Base-by-base conservation (phyloP, 2,113 vertebrate species). In the Scomber japonicus region DNA sequence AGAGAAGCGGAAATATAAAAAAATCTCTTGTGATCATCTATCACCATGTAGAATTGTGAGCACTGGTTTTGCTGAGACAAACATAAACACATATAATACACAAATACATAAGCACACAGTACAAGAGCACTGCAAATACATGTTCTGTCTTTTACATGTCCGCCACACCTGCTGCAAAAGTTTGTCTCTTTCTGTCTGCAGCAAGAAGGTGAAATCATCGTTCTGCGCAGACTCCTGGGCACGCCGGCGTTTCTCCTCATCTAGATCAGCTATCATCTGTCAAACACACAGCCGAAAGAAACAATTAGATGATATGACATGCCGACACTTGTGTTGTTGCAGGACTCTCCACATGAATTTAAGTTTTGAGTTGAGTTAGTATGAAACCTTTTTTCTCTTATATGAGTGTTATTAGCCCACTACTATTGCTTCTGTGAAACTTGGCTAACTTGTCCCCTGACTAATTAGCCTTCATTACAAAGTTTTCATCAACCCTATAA, bases 251-350 rank as follows among this genome's bases (percentile, higher is more conserved):
- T 96, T 92, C 87, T 99, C 98, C 60, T 97, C 96, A 89, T 99
- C 97, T 82, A 99, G 94, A 91, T 99, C 98, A 69, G 97, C 89
- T 9, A 99, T 98, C 82, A 99, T 97, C 98, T 99, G 88, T 78
- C 79, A 84, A 57, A 35, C 82, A 75, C 59, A 86, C 30, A 0
- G 48, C 1, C 10, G 3, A 70, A 40, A 45, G 27, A 55, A 84
- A 71, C 27, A 64, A 21, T 11, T 54, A n/a, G 10, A 80, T 50
- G 5, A 54, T 31, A 60, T 48, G 3, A 68, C 48, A 63, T 24
- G 48, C 31, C 50, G 70, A 30, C 17, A 13, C 16, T 9, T 40
- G 19, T 62, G 45, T 9, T 64, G 31, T 59, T 70, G 14, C 49
- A 63, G 40, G 76, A 72, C 44, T 68, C 27, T 10, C 27, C 4